Conservation (phyloP, 2,888 invertebrate genomes). For the Hypselothyrea guttata region DNA sequence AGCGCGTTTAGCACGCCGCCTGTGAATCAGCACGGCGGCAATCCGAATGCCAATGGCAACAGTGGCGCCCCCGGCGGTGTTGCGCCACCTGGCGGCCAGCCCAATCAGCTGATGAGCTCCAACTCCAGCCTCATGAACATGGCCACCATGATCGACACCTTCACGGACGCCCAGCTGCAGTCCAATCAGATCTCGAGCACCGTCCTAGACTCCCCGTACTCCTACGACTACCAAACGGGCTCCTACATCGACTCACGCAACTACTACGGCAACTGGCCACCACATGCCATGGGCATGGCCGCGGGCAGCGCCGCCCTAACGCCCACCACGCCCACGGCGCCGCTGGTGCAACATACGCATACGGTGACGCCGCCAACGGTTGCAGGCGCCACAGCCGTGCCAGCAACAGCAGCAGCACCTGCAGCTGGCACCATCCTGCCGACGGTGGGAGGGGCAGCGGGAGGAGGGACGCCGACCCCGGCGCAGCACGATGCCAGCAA, state of each 20-base stretch:
- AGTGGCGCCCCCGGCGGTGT: conserved; percentile 24
- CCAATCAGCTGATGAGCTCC: conserved; percentile 82
- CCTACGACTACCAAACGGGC: conserved; percentile 85
- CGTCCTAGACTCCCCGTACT: conserved; percentile 88
- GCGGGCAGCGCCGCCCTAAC: conserved; percentile 48
- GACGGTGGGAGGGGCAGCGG: conserved; percentile 34
- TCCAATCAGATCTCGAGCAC: conserved; percentile 94
- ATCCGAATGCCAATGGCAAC: conserved; percentile 45
- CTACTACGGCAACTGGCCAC: conserved; percentile 86
- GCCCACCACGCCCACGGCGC: conserved; percentile 52
- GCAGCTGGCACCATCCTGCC: conserved; percentile 21
- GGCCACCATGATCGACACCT: conserved; percentile 90
- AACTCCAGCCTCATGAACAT: conserved; percentile 86
- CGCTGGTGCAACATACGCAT: conserved; percentile 68
- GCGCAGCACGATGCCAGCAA: conserved; percentile 67
- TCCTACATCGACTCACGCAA: conserved; percentile 85
- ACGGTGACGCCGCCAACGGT: conserved; percentile 80
- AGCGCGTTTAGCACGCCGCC: conserved; percentile 82
- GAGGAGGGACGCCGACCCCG: conserved; percentile 39
- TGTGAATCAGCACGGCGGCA: conserved; percentile 75
- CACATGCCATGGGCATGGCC: conserved; percentile 82
- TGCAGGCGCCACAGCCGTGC: conserved; percentile 22
- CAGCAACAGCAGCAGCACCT: conserved; percentile 27
- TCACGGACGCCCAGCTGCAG: conserved; percentile 90
- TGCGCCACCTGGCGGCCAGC: conserved; percentile 64